Evolutionary conservation across 2,888 invertebrate species (phyloP), one percentile per base, ranked within the genome.

Genomic region (Drosophila emarginata): DNA sequence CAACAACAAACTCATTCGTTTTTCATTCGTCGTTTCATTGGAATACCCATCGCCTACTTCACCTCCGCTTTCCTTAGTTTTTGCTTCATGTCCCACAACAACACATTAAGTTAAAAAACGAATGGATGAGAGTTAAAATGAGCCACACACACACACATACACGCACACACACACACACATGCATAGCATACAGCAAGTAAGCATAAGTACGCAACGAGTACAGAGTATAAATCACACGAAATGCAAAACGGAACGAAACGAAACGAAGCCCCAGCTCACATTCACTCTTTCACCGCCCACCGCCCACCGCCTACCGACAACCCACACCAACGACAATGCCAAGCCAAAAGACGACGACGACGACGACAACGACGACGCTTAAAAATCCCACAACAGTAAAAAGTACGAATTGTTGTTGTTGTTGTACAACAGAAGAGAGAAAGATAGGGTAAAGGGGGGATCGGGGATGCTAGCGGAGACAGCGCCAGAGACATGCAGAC

Each of bases 121-220:
- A 83, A 81, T 83, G 87, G 85, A 83, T 85, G 87, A 85, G 88
- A 85, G 88, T 87, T 87, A 84, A 86, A 87, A 83, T 88, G 84
- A 84, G 84, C 80, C 67, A 68, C 62, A 74, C 71, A 74, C 60
- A 69, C 28, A 74, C 64, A 67, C 51, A 67, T 14, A 69, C 18
- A 58, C 45, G 52, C 40, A 63, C 36, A 50, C 26, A 72, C 15
- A 68, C 28, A 71, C 50, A 60, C 21, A 64, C 37, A 60, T 18
- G 6, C 21, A 54, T 14, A 37, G 45, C 32, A 67, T 21, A 74
- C 70, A 74, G 61, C 75, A 73, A 86, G 80, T 86, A 78, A 76
- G 82, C 78, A 87, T 83, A 87, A 79, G 80, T 87, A 87, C 82
- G 78, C 80, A 87, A 63, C 81, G 76, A 87, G 81, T 79, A 81